Conservation (phyloP, 2,888 invertebrate species). For the Drosophila neoperkinsi region DNA sequence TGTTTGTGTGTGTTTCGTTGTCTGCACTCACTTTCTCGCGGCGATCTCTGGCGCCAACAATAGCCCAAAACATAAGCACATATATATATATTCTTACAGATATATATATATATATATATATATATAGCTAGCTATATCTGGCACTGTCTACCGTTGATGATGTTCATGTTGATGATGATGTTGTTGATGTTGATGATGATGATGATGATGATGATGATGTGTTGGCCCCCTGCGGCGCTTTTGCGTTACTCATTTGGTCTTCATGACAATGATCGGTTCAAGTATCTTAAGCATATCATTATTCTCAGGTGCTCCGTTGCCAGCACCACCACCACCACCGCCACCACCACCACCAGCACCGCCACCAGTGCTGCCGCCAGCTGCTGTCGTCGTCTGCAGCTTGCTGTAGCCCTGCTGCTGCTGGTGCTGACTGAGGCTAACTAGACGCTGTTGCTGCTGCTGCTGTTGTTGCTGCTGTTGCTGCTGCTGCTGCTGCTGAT, state of each 20-base stretch:
- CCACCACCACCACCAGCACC: conserved; percentile 41
- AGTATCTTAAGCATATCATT: conserved; percentile 85
- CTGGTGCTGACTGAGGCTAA: conserved; percentile 73
- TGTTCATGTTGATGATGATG: not conserved
- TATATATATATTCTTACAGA: not conserved
- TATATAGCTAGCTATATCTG: not conserved
- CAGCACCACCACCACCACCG: conserved; percentile 22
- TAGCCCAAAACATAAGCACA: conserved; percentile 20
- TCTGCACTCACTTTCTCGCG: conserved; percentile 22
- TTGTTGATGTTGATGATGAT: not conserved
- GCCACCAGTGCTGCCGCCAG: conserved; percentile 20
- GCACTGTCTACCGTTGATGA: conserved; percentile 28
- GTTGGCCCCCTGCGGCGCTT: conserved; percentile 54
- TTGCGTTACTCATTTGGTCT: conserved; percentile 83
- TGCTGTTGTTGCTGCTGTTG: conserved; percentile 63
- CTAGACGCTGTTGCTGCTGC: conserved; percentile 59
- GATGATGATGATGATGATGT: conserved; percentile 6
- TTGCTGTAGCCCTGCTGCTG: conserved; percentile 66
- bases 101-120: conserved; percentile 8
- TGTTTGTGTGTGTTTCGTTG: conserved; percentile 19
- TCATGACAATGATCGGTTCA: conserved; percentile 85
- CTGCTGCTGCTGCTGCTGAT: conserved; percentile 62
- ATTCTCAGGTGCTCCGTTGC: conserved; percentile 76
- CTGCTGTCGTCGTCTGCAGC: conserved; percentile 50
- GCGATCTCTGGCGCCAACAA: conserved; percentile 33